phyloP scores from a whole-genome alignment of 2,888 invertebrate genomes.

The Eumacrocentrus americanus region DNA sequence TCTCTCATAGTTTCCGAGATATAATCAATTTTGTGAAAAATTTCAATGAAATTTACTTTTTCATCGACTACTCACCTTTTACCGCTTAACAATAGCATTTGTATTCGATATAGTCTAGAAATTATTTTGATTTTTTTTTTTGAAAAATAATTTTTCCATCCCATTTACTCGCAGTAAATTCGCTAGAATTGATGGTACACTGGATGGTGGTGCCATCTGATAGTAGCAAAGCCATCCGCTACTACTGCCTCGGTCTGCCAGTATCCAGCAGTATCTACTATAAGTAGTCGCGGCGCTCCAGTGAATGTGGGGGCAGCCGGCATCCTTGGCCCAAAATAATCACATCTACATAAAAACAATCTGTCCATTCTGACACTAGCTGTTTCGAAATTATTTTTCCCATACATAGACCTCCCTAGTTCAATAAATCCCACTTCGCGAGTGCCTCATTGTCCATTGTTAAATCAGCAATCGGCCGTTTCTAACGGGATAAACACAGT shows the following conservation, averaged over 20 bases:
- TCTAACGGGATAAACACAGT: too few relatives aligned
- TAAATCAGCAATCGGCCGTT: too few relatives aligned
- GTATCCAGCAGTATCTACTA: constrained; percentile 32
- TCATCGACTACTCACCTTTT: too few relatives aligned
- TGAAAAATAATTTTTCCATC: too few relatives aligned
- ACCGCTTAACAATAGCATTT: too few relatives aligned
- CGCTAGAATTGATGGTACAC: background rate
- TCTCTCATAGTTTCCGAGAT: too few relatives aligned
- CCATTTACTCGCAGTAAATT: background rate
- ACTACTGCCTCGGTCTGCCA: constrained; percentile 7
- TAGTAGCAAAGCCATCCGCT: background rate
- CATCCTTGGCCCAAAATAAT: constrained; percentile 34
- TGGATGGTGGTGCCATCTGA: constrained; percentile 35
- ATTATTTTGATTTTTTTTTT: too few relatives aligned
- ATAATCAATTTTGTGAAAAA: too few relatives aligned
- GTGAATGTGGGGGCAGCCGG: constrained; percentile 32
- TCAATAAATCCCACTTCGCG: too few relatives aligned
- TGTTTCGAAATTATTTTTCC: background rate
- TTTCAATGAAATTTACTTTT: too few relatives aligned
- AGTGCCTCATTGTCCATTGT: too few relatives aligned
- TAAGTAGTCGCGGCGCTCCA: constrained; percentile 21
- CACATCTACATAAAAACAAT: constrained; percentile 12
- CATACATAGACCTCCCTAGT: background rate
- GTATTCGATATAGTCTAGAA: too few relatives aligned
- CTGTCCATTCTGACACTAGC: background rate